Conservation (phyloP, 2,113 vertebrate species). For the Capricornis sumatraensis region DNA sequence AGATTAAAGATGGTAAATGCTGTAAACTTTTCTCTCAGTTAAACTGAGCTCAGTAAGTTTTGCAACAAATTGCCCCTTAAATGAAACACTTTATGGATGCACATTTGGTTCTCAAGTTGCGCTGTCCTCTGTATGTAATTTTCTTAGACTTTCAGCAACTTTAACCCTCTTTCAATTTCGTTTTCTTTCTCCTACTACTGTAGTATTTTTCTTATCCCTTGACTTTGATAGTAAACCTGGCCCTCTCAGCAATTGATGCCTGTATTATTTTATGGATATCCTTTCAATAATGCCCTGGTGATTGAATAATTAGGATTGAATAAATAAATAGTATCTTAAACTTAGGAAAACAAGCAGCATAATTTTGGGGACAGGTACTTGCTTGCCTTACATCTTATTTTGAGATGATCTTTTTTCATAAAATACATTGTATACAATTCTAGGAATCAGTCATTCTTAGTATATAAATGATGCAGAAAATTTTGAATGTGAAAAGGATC, state of each 20-base stretch:
- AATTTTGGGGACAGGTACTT: conserved; percentile 36
- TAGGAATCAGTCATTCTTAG: conserved; percentile 8
- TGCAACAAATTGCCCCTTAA: neutral
- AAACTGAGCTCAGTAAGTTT: neutral
- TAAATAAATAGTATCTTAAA: neutral
- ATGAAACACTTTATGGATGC: neutral
- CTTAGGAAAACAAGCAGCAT: neutral
- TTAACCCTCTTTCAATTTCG: conserved; percentile 49
- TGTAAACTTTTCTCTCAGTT: neutral
- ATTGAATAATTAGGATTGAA: conserved; percentile 14
- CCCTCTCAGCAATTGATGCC: conserved; percentile 93
- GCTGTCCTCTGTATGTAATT: neutral
- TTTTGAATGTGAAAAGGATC: neutral
- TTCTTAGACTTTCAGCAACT: conserved; percentile 34
- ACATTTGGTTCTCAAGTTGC: conserved; percentile 27
- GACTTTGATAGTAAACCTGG: conserved; percentile 89
- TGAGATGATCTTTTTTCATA: neutral
- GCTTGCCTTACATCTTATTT: conserved; percentile 47
- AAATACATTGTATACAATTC: neutral
- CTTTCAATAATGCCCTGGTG: conserved; percentile 80
- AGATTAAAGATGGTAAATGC: conserved; percentile 21
- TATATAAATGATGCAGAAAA: neutral
- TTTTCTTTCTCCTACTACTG: conserved; percentile 58
- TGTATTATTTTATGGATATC: conserved; percentile 99
- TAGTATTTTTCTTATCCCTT: conserved; percentile 92